Percentiles rank a stretch among this genome's conserved stretches.
Evolutionary conservation across 2,888 invertebrate species (phyloP).

Genomic region (Cetonia aurata): DNA sequence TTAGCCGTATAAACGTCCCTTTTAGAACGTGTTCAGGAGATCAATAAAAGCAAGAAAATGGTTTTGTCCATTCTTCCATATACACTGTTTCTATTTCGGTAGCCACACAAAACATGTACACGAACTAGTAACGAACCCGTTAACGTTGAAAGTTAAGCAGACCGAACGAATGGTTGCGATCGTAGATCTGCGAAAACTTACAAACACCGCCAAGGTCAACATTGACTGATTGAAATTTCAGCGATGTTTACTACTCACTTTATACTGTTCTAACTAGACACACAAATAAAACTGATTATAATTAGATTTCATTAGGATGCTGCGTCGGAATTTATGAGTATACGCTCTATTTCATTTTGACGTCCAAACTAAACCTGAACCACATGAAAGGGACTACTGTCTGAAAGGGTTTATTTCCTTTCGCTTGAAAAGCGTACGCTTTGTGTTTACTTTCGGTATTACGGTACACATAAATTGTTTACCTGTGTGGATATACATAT

Average conservation of each 20-base stretch:
- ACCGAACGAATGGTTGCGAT: neutral
- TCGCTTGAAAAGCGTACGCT: neutral
- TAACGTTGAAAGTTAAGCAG: conserved; percentile 2
- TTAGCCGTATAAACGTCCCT: too few relatives aligned
- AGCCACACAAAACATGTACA: neutral
- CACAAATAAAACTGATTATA: conserved; percentile 33
- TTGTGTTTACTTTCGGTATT: too few relatives aligned
- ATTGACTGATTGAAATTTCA: conserved; percentile 34
- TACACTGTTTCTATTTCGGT: too few relatives aligned
- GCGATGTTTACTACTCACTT: conserved; percentile 30
- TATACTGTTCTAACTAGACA: conserved; percentile 18
- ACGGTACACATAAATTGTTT: too few relatives aligned
- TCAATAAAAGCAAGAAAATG: too few relatives aligned
- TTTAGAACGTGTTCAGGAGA: too few relatives aligned
- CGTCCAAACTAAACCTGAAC: neutral
- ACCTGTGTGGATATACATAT: too few relatives aligned
- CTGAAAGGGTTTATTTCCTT: neutral
- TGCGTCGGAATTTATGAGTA: conserved; percentile 21
- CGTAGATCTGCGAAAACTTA: conserved; percentile 6
- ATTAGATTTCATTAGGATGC: conserved; percentile 35
- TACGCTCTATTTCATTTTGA: conserved; percentile 5
- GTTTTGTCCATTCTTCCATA: too few relatives aligned
- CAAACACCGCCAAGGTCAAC: conserved; percentile 26
- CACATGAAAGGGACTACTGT: neutral
- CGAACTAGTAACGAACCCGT: neutral